Base-by-base conservation (phyloP, 2,113 vertebrate species). In the Pseudorhombus dupliciocellatus region DNA sequence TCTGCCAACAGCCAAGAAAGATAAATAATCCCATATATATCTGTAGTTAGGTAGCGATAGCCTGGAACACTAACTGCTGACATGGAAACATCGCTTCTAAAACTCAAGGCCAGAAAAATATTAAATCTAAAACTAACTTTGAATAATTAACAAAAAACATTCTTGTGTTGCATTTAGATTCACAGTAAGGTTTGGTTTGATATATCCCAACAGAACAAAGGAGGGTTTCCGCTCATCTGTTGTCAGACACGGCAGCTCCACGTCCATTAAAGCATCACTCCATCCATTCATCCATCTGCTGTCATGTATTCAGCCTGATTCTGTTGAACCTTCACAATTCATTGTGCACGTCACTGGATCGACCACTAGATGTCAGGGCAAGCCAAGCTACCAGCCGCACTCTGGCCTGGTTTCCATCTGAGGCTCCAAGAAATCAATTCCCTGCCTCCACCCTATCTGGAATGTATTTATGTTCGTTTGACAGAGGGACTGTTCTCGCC, bases 311-410 rank as follows among this genome's bases (percentile, higher is more conserved):
- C 28, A 51, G 20, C 8, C 40, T 21, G 28, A 21, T 4, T 7
- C 14, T 14, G 46, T 22, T 12, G 37, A 40, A 10, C 37, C 37
- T 40, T 40, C 37, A 40, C 46, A 51, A 21, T 77, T 2, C 37
- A 10, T 37, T 37, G 34, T 37, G 37, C 37, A 40, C 2, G 12
- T 2, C 37, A 9, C 52, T 60, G 14, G 4, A 20, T 40, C 30
- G 12, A 57, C 87, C 89, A 84, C 76, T 81, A 89, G 87, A 80
- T 81, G 85, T 80, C 89, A 89, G 71, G 53, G 42, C 11, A 40
- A 69, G 25, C 26, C 58, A 70, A 51, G 22, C 2, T 71, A 72
- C 70, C 12, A 25, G 53, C 15, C 20, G 51, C 22, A 54, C 25
- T 16, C 16, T 81, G 79, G 57, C 72, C 75, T 77, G 64, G 64